A percentile compares a stretch with the other conserved stretches of the same genome.
Evolutionary conservation across 2,797 vertebrate genomes (phyloP).

Genomic region (Chrosomus eos): DNA sequence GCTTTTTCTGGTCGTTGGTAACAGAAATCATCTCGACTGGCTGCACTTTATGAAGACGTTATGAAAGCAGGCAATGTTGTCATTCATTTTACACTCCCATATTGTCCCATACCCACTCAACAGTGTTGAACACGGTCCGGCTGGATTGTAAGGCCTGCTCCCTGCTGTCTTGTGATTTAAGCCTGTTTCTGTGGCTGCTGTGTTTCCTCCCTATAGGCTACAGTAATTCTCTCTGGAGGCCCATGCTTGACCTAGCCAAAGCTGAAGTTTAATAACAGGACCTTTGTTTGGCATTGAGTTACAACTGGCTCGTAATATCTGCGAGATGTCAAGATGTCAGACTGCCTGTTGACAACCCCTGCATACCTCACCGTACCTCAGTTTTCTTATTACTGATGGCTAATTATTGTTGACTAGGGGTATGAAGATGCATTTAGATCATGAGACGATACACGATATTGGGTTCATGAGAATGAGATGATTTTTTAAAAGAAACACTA

Average conservation of each 20-base stretch:
- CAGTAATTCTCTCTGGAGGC: conserved; percentile 54
- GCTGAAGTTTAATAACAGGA: conserved; percentile 63
- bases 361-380: not conserved
- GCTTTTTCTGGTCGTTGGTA: not conserved
- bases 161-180: conserved; percentile 14
- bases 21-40: not conserved
- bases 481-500: too few relatives aligned
- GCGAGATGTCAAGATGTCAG: conserved; percentile 19
- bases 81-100: conserved; percentile 18
- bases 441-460: too few relatives aligned
- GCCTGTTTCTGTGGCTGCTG: conserved; percentile 16
- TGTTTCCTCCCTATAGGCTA: conserved; percentile 6
- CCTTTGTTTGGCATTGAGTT: conserved; percentile 70
- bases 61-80: not conserved
- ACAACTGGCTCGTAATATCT: conserved; percentile 65
- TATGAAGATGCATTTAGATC: too few relatives aligned
- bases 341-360: conserved; percentile 18
- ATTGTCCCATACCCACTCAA: not conserved
- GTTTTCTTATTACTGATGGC: not conserved
- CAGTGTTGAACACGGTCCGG: not conserved
- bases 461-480: too few relatives aligned
- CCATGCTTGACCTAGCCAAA: conserved; percentile 70
- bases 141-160: not conserved
- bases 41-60: not conserved
- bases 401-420: not conserved